Conservation (phyloP, 2,888 invertebrate species). For the Epistrophe grossulariae region DNA sequence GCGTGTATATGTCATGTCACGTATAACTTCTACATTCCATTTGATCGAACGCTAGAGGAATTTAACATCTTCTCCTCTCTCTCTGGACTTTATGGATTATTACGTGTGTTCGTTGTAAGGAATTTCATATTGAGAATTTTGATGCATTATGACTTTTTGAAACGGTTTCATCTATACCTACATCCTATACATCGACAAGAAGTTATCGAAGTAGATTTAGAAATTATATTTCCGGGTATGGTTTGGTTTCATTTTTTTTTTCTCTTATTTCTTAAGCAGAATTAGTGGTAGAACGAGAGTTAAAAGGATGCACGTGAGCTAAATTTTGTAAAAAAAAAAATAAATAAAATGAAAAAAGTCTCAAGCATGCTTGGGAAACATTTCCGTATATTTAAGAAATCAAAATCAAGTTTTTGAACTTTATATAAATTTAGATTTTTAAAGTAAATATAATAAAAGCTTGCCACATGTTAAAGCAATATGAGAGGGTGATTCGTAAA, state of each 20-base stretch:
- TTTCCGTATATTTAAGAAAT: neutral
- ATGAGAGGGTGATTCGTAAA: too few species aligned
- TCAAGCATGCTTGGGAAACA: neutral
- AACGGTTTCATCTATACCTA: constrained; percentile 4
- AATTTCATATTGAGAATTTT: constrained; percentile 28
- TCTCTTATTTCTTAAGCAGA: neutral
- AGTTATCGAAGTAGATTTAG: constrained; percentile 25
- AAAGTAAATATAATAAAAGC: too few species aligned
- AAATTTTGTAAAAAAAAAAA: neutral
- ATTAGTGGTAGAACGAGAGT: neutral
- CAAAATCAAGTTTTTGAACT: neutral
- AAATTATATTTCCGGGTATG: constrained; percentile 32
- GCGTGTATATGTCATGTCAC: constrained; percentile 24
- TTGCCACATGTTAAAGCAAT: too few species aligned
- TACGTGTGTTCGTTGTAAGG: constrained; percentile 30
- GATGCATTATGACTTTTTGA: constrained; percentile 24
- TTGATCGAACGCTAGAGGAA: constrained; percentile 31
- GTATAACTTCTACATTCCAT: constrained; percentile 26
- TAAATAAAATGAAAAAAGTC: neutral
- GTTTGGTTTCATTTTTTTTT: neutral
- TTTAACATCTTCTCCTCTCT: constrained; percentile 8
- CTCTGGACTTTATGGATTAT: constrained; percentile 20
- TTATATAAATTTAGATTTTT: too few species aligned
- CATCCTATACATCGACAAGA: constrained; percentile 10
- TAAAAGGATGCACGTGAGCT: constrained; percentile 16